Evolutionary conservation across 2,888 invertebrate species (phyloP).

Genomic region (Rotaria socialis): DNA sequence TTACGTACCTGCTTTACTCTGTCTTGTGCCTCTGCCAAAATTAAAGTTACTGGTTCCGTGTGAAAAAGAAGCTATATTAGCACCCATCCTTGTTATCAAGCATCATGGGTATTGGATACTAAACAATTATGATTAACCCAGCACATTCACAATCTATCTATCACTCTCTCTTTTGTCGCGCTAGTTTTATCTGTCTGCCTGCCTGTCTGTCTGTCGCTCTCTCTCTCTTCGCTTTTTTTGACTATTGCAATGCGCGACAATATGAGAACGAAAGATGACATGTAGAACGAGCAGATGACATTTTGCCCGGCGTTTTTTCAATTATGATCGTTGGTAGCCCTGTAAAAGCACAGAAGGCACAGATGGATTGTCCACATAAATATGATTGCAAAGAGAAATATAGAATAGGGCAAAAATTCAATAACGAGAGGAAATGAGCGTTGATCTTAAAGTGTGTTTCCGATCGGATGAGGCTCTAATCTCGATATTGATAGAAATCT

Average conservation of each 20-base stretch:
- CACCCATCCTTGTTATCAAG: not conserved
- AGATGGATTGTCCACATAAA: not conserved
- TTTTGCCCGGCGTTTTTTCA: not conserved
- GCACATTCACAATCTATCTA: not conserved
- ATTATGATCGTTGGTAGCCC: not conserved
- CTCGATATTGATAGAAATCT: not conserved
- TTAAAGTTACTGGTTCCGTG: not conserved
- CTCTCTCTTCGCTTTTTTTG: not conserved
- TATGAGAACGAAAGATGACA: not conserved
- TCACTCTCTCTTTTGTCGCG: not conserved
- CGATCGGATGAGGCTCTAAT: no score
- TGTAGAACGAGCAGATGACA: not conserved
- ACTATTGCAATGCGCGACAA: not conserved
- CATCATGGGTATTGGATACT: not conserved
- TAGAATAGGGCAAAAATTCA: not conserved
- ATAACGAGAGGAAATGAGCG: no score
- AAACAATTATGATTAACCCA: not conserved
- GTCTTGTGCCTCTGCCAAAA: not conserved
- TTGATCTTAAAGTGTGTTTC: no score
- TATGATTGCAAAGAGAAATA: not conserved
- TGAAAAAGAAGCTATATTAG: constrained; percentile 14
- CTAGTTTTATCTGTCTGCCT: not conserved
- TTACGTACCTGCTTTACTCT: not conserved
- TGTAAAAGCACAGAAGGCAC: not conserved
- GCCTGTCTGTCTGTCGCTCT: not conserved